These are phyloP conservation scores for Chrysopa pallens DNA, from an alignment of 1,140 invertebrate genomes.

Conservation along the genomic window DNA sequence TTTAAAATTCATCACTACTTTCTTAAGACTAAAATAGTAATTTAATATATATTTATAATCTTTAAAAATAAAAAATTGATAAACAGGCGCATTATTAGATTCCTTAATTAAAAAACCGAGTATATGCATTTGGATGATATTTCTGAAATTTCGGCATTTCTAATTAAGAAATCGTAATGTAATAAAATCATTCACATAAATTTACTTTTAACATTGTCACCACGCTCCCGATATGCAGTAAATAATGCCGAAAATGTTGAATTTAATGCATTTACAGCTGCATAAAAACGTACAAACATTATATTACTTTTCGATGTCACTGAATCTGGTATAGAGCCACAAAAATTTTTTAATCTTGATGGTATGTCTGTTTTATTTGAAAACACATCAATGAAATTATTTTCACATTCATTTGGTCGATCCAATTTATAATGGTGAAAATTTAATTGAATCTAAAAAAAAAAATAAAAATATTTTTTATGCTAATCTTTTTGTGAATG, in stretches of 20 bases:
- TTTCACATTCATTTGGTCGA: constrained; percentile 67
- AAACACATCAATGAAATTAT: constrained; percentile 65
- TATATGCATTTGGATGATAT: too few relatives aligned
- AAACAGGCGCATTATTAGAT: too few relatives aligned
- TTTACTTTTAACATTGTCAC: constrained; percentile 19
- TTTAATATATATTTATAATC: too few relatives aligned
- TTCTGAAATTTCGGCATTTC: constrained; percentile 2
- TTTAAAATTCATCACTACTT: too few relatives aligned
- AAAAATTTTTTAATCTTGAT: constrained; percentile 44
- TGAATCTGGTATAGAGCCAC: constrained; percentile 59
- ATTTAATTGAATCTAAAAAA: constrained; percentile 48
- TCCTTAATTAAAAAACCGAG: too few relatives aligned
- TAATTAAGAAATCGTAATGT: constrained; percentile 4
- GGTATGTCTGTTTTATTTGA: constrained; percentile 42
- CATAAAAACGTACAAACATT: constrained; percentile 51
- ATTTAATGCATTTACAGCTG: constrained; percentile 39
- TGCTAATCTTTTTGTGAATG: neutral
- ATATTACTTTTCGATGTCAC: constrained; percentile 38
- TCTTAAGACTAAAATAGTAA: too few relatives aligned
- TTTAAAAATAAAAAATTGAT: too few relatives aligned
- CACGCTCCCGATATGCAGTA: constrained; percentile 49
- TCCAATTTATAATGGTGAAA: constrained; percentile 47
- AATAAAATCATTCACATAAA: constrained; percentile 3
- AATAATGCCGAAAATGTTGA: constrained; percentile 51
- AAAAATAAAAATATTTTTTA: constrained; percentile 2